Evolutionary conservation across 1,140 invertebrate genomes (phyloP), one percentile per base, ranked within the genome.

Genomic region (Brachionus paranguensis): DNA sequence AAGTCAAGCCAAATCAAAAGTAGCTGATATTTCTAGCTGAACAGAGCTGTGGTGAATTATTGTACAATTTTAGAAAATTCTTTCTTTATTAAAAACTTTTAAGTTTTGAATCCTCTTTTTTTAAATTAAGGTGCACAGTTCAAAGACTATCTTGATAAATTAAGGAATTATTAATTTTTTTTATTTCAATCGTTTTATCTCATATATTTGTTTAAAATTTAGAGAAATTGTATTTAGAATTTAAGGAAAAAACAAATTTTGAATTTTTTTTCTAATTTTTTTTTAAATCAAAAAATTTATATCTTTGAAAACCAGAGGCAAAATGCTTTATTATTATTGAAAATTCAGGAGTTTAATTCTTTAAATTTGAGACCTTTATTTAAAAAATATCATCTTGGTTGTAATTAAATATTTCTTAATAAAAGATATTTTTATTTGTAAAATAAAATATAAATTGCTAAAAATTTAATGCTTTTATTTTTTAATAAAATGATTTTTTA

Each of bases 121-220:
- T 60, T 8, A 60, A 60, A 60, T 27, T 17, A 60, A 60, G 53
- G 53, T 60, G 53, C 53, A 60, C 20, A 60, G n/a, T 60, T 60
- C 53, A 60, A 60, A 60, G 20, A 60, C 53, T 60, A 60, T 17
- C 53, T 24, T 60, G 53, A 60, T 60, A 60, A 60, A 20, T n/a
- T 60, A 20, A 60, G 20, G 53, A 60, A 60, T 60, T 72, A 37
- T 72, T 72, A 20, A 24, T 43, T 72, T 17, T 72, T 17, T 41
- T 41, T n/a, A 41, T 72, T 72, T 43, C 29, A 72, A 41, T 72
- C 68, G 68, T 72, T 72, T 72, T 72, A 72, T 72, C 68, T 72
- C 68, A 72, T 72, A 68, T 68, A 37, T 43, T 72, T 72, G 33
- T 72, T 72, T 72, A 72, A 72, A 72, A 43, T 41, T 41, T 17